Conservation (phyloP, 2,113 vertebrate species). For the Kobus ellipsiprymnus region DNA sequence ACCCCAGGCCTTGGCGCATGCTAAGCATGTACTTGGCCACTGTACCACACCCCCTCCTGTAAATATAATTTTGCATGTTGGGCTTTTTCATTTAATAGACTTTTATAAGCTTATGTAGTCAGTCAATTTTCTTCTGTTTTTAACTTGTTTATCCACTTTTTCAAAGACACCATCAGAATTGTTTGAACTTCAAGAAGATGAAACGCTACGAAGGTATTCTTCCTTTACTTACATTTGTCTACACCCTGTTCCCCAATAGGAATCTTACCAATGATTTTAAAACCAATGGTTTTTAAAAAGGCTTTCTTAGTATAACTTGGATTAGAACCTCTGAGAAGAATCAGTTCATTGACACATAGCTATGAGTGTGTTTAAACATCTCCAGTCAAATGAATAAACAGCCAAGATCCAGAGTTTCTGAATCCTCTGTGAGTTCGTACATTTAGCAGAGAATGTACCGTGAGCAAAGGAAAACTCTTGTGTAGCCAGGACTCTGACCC, state of each 20-base stretch:
- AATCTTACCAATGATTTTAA: not conserved
- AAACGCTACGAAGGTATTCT: conserved; percentile 88
- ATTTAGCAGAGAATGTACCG: not conserved
- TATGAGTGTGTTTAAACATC: not conserved
- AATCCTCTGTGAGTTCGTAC: not conserved
- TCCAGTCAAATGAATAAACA: not conserved
- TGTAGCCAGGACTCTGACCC: not conserved
- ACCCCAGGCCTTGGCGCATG: not conserved
- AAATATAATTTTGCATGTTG: not conserved
- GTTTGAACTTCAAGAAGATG: conserved; percentile 86
- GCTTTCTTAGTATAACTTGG: not conserved
- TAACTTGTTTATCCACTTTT: conserved; percentile 35
- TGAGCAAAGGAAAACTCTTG: not conserved
- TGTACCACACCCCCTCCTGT: not conserved
- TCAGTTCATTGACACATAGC: not conserved
- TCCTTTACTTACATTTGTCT: not conserved
- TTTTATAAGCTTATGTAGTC: not conserved
- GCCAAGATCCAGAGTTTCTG: not conserved
- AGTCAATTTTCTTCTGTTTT: not conserved
- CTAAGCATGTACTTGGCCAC: not conserved
- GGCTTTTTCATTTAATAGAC: not conserved
- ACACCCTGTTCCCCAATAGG: not conserved
- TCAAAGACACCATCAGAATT: conserved; percentile 77
- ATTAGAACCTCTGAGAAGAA: not conserved
- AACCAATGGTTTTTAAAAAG: not conserved